phyloP scores from a whole-genome alignment of 92 coral and sea anemone genomes.

The Porites divaricata region DNA sequence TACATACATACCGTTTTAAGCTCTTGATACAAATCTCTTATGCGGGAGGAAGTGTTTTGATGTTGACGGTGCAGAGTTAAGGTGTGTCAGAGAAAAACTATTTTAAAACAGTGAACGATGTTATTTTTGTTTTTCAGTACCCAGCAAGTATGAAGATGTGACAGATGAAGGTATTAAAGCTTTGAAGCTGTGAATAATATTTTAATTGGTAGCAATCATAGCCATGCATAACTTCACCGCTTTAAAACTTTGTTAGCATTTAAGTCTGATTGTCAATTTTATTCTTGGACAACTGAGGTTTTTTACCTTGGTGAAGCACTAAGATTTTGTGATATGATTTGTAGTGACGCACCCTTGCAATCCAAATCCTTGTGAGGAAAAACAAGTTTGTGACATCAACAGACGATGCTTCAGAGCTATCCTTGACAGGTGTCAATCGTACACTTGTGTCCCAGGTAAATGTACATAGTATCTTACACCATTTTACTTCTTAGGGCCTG shows the following conservation, averaged over 20 bases:
- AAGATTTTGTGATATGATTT: not conserved
- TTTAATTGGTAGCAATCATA: no score
- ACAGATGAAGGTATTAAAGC: constrained; percentile 75
- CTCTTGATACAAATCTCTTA: no score
- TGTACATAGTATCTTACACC: no score
- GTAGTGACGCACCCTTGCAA: constrained; percentile 95
- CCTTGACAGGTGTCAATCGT: constrained; percentile 70
- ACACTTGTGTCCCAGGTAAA: constrained; percentile 88
- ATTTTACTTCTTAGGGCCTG: no score
- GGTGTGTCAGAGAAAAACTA: not conserved
- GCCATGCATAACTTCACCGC: not conserved
- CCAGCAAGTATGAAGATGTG: constrained; percentile 82
- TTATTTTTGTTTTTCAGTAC: constrained; percentile 55
- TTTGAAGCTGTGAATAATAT: not conserved
- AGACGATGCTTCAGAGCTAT: constrained; percentile 78
- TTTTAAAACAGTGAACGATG: not conserved
- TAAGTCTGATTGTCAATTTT: not conserved
- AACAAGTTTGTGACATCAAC: constrained; percentile 87
- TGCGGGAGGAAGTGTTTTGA: no score
- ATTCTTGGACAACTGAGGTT: no score
- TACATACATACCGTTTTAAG: no score
- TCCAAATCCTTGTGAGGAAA: constrained; percentile 84
- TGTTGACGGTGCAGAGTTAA: no score
- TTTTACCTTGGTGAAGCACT: not conserved
- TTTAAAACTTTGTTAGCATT: not conserved